These are phyloP conservation scores for Augochlorella aurata DNA, from an alignment of 2,888 invertebrate genomes.

Conservation along the genomic window DNA sequence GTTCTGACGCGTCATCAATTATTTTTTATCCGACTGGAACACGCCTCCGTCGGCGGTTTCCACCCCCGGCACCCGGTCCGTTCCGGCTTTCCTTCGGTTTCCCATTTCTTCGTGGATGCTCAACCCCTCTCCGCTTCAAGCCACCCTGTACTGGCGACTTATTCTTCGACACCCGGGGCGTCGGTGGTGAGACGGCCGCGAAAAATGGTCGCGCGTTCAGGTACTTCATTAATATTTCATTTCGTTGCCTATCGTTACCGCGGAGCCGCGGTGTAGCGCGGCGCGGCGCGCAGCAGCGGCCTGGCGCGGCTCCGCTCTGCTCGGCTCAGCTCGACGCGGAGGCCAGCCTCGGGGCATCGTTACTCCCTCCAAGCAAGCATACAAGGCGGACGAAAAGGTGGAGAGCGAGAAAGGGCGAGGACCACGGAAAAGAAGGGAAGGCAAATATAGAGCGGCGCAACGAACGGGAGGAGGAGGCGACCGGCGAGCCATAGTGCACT, in stretches of 20 bases:
- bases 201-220: constrained; percentile 71
- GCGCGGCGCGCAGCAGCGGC: background rate
- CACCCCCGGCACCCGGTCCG: background rate
- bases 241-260: constrained; percentile 81
- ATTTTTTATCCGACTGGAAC: constrained; percentile 30
- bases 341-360: constrained; percentile 78
- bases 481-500: constrained; percentile 44
- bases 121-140: constrained; percentile 32
- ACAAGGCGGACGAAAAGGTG: constrained; percentile 67
- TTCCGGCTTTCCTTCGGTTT: constrained; percentile 11
- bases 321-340: constrained; percentile 64
- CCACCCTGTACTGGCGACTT: constrained; percentile 45
- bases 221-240: constrained; percentile 82
- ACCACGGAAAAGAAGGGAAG: constrained; percentile 55
- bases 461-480: constrained; percentile 26
- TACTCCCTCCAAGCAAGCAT: constrained; percentile 76
- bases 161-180: constrained; percentile 68
- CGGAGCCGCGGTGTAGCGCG: constrained; percentile 65
- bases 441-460: constrained; percentile 49
- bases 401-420: constrained; percentile 66
- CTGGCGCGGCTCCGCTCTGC: background rate
- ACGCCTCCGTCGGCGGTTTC: constrained; percentile 29
- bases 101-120: constrained; percentile 44
- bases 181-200: constrained; percentile 69
- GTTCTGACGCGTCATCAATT: constrained; percentile 33